A percentile compares a stretch with the other conserved stretches of the same genome.
Conservation (phyloP, 2,113 vertebrate genomes). For the Phainopepla nitens region DNA sequence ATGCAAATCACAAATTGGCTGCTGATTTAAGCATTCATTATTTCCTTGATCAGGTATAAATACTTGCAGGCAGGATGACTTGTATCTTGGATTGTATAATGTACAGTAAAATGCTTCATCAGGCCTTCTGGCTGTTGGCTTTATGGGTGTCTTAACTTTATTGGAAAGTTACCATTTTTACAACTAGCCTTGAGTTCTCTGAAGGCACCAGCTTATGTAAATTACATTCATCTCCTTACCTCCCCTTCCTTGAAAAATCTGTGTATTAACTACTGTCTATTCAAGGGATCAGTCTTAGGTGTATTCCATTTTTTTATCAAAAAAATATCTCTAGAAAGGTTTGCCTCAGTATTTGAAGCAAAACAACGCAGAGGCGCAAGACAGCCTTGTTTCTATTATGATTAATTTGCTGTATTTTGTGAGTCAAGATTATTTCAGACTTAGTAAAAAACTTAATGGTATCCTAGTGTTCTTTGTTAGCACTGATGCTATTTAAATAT, state of each 20-base stretch:
- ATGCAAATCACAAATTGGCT: background rate
- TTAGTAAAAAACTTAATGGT: background rate
- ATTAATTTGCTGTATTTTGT: background rate
- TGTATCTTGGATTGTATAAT: background rate
- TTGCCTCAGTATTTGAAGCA: background rate
- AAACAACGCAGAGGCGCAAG: background rate
- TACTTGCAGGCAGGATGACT: background rate
- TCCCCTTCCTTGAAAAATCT: background rate
- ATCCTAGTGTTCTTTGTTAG: background rate
- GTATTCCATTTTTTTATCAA: background rate
- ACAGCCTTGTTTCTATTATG: background rate
- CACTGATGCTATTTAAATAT: background rate
- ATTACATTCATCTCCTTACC: background rate
- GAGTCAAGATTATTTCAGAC: background rate
- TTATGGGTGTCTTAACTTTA: background rate
- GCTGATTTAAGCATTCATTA: background rate
- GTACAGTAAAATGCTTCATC: background rate
- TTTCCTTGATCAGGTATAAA: background rate
- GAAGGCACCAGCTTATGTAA: background rate
- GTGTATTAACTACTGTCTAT: background rate
- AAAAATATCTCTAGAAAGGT: background rate
- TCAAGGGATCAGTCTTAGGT: background rate
- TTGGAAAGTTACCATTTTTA: background rate
- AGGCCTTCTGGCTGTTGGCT: background rate
- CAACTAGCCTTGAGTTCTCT: background rate